These are phyloP conservation scores for Trileptium ribeirensis DNA, from an alignment of 2,888 invertebrate genomes.

Conservation along the genomic window DNA sequence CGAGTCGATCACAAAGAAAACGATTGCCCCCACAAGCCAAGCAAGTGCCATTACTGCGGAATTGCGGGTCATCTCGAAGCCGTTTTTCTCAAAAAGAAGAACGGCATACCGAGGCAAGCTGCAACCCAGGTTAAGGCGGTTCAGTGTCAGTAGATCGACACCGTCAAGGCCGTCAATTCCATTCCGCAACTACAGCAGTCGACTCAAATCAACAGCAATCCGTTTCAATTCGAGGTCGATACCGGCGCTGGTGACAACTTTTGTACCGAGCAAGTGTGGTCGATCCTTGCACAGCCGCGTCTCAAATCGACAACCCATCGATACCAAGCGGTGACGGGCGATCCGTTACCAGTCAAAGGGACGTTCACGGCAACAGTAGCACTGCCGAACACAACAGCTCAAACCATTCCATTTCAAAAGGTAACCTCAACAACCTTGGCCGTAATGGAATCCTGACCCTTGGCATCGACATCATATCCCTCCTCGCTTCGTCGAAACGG, in stretches of 20 bases:
- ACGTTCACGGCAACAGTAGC: not conserved
- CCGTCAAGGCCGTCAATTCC: not conserved
- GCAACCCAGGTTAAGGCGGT: too few relatives aligned
- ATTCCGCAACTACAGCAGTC: constrained; percentile 20
- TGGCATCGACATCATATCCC: not conserved
- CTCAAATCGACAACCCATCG: not conserved
- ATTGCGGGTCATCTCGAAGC: not conserved
- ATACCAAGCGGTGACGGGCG: not conserved
- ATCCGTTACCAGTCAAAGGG: not conserved
- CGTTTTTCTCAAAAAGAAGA: not conserved
- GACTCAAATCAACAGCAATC: constrained; percentile 14
- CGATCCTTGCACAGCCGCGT: not conserved
- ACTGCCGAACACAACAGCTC: not conserved
- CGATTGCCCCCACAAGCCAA: not conserved
- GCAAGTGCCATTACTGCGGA: not conserved
- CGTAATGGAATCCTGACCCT: not conserved
- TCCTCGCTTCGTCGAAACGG: not conserved
- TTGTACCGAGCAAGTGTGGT: not conserved
- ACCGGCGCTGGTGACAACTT: constrained; percentile 19
- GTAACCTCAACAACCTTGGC: not conserved
- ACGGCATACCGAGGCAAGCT: too few relatives aligned
- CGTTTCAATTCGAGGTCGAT: constrained; percentile 21
- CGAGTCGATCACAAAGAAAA: not conserved
- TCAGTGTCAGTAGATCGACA: too few relatives aligned
- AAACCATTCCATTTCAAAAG: not conserved